Conservation (phyloP, 2,888 invertebrate genomes). For the Dolichopus griseipennis region DNA sequence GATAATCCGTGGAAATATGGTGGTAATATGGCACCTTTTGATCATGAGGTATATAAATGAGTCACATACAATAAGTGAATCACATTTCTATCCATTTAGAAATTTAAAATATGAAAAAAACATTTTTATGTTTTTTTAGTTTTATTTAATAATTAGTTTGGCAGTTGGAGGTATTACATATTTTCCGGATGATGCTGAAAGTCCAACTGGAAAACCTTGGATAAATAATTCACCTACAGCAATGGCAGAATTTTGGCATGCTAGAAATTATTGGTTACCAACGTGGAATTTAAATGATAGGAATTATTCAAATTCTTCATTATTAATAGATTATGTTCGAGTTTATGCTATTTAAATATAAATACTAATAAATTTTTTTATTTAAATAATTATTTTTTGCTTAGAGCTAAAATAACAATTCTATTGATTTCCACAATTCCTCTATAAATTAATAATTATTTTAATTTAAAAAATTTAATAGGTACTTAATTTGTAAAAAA, state of each 20-base stretch:
- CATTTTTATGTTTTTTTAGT: conserved; percentile 35
- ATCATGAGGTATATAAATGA: conserved; percentile 50
- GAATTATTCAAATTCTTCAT: conserved; percentile 50
- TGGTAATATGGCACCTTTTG: conserved; percentile 57
- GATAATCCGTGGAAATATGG: conserved; percentile 29
- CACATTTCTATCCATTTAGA: too few relatives aligned
- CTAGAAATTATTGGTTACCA: conserved; percentile 47
- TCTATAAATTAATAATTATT: too few relatives aligned
- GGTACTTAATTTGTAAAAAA: too few relatives aligned
- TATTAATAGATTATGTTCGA: conserved; percentile 59
- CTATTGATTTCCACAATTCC: too few relatives aligned
- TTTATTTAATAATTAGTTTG: conserved; percentile 56
- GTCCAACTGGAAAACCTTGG: conserved; percentile 52
- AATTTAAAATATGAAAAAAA: not conserved
- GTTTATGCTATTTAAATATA: conserved; percentile 52
- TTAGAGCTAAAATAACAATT: too few relatives aligned
- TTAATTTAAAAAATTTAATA: too few relatives aligned
- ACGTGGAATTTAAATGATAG: conserved; percentile 48
- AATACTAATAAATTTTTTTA: too few relatives aligned
- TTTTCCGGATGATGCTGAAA: conserved; percentile 53
- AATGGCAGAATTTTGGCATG: conserved; percentile 55
- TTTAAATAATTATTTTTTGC: too few relatives aligned
- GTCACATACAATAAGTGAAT: too few relatives aligned
- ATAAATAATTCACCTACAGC: conserved; percentile 37
- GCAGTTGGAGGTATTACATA: conserved; percentile 58